phyloP scores from a whole-genome alignment of 2,113 vertebrate genomes.

The Corydoras maculifer region DNA sequence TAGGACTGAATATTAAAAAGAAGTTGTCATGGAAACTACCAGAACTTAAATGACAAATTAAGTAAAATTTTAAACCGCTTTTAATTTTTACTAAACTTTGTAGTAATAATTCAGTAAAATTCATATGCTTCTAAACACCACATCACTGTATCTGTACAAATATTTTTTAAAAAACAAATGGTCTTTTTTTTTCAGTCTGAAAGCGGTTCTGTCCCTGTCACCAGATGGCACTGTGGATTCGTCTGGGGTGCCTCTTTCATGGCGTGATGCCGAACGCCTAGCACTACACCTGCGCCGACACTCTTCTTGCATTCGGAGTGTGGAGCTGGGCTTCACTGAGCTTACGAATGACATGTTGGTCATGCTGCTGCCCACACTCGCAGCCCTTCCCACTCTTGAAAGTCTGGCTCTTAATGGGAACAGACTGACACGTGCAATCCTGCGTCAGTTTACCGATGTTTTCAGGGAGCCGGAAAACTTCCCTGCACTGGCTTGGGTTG shows the following conservation, averaged over 20 bases:
- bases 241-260: slow-evolving; percentile 78
- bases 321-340: slow-evolving; percentile 93
- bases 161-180: background rate
- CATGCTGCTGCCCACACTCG: slow-evolving; percentile 78
- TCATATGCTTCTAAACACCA: too few species aligned
- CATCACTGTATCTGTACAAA: too few species aligned
- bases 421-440: slow-evolving; percentile 79
- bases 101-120: too few species aligned
- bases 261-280: slow-evolving; percentile 78
- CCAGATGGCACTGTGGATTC: slow-evolving; percentile 78
- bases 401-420: slow-evolving; percentile 90
- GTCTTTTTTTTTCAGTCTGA: slow-evolving; percentile 64
- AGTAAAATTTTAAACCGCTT: too few species aligned
- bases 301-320: slow-evolving; percentile 66
- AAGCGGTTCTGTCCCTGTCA: slow-evolving; percentile 74
- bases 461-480: slow-evolving; percentile 88
- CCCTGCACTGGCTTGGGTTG: slow-evolving; percentile 89
- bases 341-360: slow-evolving; percentile 86
- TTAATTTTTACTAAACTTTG: too few species aligned
- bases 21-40: too few species aligned
- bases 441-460: slow-evolving; percentile 85
- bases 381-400: slow-evolving; percentile 77
- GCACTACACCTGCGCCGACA: slow-evolving; percentile 77
- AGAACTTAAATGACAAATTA: too few species aligned
- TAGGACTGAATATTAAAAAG: too few species aligned